phyloP scores from a whole-genome alignment of 2,113 vertebrate species.

The Leptocoma aspasia region DNA sequence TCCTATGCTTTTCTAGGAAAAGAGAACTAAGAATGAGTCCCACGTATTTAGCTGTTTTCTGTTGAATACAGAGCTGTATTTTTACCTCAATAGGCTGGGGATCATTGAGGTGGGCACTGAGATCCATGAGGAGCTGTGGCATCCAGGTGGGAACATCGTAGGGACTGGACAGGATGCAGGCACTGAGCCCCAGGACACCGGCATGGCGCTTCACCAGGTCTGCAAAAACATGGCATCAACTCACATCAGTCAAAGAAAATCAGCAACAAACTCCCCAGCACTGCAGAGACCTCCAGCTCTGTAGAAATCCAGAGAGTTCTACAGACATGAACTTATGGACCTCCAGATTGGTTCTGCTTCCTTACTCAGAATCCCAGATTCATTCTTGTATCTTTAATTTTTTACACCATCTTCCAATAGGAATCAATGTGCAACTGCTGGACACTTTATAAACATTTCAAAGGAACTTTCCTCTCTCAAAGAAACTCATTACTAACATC shows the following conservation, averaged over 20 bases:
- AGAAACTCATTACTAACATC: neutral
- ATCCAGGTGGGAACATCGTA: constrained; percentile 98
- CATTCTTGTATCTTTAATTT: neutral
- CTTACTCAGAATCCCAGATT: neutral
- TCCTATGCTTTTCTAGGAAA: neutral
- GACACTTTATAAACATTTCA: neutral
- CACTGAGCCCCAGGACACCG: constrained; percentile 93
- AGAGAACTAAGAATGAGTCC: neutral
- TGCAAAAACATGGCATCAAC: constrained; percentile 43
- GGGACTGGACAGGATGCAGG: constrained; percentile 93
- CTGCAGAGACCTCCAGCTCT: neutral
- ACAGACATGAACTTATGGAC: neutral
- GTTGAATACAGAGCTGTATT: neutral
- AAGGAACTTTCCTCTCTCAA: neutral
- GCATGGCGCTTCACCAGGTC: constrained; percentile 93
- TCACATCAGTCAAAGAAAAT: accelerated
- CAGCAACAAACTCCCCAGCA: neutral
- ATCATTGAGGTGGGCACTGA: constrained; percentile 95
- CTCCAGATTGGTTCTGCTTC: neutral
- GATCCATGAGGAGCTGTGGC: constrained; percentile 96
- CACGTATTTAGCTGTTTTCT: neutral
- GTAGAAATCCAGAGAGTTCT: neutral
- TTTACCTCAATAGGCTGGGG: constrained; percentile 95
- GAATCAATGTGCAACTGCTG: neutral
- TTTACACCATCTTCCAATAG: neutral